Conservation (phyloP, 2,797 vertebrate genomes). For the Numenius phaeopus region DNA sequence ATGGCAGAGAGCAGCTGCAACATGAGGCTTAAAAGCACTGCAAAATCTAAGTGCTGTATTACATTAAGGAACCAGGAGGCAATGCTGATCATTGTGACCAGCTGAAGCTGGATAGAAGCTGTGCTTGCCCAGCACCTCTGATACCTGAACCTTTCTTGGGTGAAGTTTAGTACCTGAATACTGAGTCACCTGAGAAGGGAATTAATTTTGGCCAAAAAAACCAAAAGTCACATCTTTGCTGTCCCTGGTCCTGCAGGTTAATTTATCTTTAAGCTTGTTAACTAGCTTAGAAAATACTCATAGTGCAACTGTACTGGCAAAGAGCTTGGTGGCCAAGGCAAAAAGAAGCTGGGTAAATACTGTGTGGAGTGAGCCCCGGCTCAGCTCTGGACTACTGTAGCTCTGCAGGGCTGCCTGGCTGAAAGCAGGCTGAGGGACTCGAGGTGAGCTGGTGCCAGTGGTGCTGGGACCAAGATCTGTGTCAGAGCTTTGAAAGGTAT, state of each 20-base stretch:
- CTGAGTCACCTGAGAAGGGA: neutral
- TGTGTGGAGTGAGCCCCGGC: neutral
- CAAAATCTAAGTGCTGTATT: neutral
- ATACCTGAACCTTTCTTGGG: neutral
- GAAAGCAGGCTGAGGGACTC: neutral
- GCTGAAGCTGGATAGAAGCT: neutral
- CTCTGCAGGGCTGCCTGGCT: neutral
- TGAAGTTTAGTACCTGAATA: neutral
- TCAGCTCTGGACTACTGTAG: neutral
- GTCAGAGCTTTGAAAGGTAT: neutral
- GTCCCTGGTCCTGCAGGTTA: neutral
- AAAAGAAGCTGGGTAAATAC: neutral
- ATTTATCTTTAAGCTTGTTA: constrained; percentile 34
- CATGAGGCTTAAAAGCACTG: neutral
- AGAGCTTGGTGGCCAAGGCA: neutral
- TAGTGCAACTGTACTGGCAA: neutral
- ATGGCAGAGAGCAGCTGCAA: neutral
- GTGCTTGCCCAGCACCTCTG: neutral
- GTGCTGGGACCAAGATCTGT: neutral
- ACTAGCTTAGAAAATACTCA: neutral
- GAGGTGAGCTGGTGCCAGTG: neutral
- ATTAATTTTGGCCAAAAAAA: neutral
- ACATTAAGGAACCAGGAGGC: neutral
- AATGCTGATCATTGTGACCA: neutral
- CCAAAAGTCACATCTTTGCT: neutral